Conservation (phyloP, 2,113 vertebrate species). For the Globicephala melas region DNA sequence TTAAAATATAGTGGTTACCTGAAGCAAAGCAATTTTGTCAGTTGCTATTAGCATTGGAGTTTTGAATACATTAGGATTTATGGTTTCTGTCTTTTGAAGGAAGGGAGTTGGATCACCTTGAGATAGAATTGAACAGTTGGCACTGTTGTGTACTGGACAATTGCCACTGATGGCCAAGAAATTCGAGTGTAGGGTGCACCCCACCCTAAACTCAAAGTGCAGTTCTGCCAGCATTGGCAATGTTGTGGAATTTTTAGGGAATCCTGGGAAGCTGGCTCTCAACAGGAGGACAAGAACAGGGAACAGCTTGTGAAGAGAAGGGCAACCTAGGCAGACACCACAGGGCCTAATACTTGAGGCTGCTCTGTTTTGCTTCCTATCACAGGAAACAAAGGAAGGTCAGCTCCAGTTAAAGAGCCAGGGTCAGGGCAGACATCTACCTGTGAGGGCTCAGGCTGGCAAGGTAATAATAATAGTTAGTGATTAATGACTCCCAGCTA, state of each 20-base stretch:
- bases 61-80: slow-evolving; percentile 69
- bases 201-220: neutral
- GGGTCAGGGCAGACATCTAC: slow-evolving; percentile 14
- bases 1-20: slow-evolving; percentile 59
- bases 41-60: slow-evolving; percentile 64
- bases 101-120: neutral
- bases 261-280: neutral
- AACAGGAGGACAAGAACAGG: neutral
- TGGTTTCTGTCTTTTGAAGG: slow-evolving; percentile 46
- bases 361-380: neutral
- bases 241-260: neutral
- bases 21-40: slow-evolving; percentile 69
- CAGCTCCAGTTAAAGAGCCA: slow-evolving; percentile 39
- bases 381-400: slow-evolving; percentile 8
- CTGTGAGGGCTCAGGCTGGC: neutral
- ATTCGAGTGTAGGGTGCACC: neutral
- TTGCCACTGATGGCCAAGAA: neutral
- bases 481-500: slow-evolving; percentile 34
- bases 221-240: neutral
- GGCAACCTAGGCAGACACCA: neutral
- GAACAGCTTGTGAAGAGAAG: neutral
- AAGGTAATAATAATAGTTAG: neutral
- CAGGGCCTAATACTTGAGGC: neutral
- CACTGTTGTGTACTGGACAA: neutral
- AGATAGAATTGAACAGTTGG: slow-evolving; percentile 15